A percentile compares a stretch with the other conserved stretches of the same genome.
These are phyloP conservation scores for Keiferia lycopersicella DNA, from an alignment of 2,888 invertebrate genomes.

Conservation along the genomic window DNA sequence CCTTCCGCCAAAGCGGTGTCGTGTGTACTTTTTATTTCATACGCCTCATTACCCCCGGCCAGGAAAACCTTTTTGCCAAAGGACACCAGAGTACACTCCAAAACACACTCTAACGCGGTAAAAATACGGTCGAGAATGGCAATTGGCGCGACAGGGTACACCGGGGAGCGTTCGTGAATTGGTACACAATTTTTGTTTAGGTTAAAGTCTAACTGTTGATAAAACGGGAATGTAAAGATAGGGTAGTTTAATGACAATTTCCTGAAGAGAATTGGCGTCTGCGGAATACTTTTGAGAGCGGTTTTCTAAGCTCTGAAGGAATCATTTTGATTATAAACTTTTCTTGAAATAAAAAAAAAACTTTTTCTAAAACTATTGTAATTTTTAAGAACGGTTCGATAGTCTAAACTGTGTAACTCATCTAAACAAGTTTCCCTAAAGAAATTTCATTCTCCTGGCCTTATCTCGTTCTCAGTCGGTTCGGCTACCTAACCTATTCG, in stretches of 20 bases:
- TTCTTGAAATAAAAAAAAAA: too few species aligned
- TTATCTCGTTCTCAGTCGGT: too few species aligned
- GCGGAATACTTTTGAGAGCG: background rate
- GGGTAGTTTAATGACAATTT: constrained; percentile 13
- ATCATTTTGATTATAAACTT: background rate
- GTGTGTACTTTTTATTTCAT: constrained; percentile 54
- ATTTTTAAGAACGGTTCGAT: too few species aligned
- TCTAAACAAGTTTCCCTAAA: too few species aligned
- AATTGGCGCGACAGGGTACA: constrained; percentile 26
- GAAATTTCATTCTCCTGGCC: too few species aligned
- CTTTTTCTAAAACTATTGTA: too few species aligned
- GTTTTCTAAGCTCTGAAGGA: background rate
- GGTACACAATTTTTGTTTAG: constrained; percentile 54
- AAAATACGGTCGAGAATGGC: constrained; percentile 34
- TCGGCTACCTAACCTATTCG: too few species aligned
- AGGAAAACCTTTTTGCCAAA: constrained; percentile 52
- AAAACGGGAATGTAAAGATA: constrained; percentile 15
- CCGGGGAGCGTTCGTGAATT: constrained; percentile 39
- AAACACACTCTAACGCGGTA: constrained; percentile 34
- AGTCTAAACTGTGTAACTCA: too few species aligned
- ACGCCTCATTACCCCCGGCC: constrained; percentile 59
- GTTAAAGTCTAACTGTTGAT: constrained; percentile 36
- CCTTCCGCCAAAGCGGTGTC: constrained; percentile 38
- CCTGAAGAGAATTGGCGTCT: background rate
- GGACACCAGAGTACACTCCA: constrained; percentile 37